A percentile compares a stretch with the other conserved stretches of the same genome.
Conservation (phyloP, 2,888 invertebrate genomes). For the Tipula confusa region DNA sequence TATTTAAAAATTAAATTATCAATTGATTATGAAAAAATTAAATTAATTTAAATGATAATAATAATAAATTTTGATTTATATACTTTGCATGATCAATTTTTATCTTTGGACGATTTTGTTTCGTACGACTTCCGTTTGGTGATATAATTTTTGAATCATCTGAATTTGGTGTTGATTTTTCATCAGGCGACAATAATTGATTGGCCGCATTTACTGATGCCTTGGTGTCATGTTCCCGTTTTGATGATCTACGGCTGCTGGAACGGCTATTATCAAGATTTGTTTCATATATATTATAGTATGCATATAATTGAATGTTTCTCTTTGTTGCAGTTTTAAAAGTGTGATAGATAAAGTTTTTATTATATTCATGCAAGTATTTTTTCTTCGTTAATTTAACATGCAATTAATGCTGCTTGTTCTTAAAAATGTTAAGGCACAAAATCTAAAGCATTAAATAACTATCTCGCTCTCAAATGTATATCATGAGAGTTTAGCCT, state of each 20-base stretch:
- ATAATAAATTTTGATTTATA: slow-evolving; percentile 26
- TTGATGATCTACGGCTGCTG: slow-evolving; percentile 26
- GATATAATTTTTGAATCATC: slow-evolving; percentile 1
- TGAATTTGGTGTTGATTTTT: not conserved
- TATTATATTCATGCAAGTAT: too few species aligned
- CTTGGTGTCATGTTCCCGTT: not conserved
- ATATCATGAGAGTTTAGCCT: too few species aligned
- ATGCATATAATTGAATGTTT: not conserved
- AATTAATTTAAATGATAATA: not conserved
- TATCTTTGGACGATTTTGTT: slow-evolving; percentile 32
- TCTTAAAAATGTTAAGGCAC: too few species aligned
- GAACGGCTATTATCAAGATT: slow-evolving; percentile 27
- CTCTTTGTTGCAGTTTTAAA: too few species aligned
- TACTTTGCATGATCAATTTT: slow-evolving; percentile 35
- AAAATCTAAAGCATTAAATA: too few species aligned
- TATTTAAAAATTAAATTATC: not conserved
- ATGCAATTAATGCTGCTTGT: too few species aligned
- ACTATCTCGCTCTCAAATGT: too few species aligned
- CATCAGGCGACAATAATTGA: not conserved
- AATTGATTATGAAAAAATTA: not conserved
- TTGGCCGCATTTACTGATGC: not conserved
- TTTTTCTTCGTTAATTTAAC: too few species aligned
- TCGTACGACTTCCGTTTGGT: slow-evolving; percentile 26
- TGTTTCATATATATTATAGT: not conserved
- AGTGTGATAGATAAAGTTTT: too few species aligned